Conservation (phyloP, 2,888 invertebrate species). For the Drosophila diplacantha region DNA sequence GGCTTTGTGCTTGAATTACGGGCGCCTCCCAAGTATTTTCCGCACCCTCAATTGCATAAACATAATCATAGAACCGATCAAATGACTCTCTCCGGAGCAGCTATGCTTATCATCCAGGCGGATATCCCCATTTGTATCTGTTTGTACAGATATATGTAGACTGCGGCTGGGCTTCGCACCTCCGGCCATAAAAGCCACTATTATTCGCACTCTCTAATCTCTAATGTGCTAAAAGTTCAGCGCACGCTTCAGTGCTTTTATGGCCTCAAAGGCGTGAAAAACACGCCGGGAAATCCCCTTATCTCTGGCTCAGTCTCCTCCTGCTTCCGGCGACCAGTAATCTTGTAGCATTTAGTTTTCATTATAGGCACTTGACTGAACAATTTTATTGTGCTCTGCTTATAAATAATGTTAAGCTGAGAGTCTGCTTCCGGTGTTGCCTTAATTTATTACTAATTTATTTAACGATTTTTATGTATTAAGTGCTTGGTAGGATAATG, state of each 20-base stretch:
- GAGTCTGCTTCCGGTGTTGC: slow-evolving; percentile 4
- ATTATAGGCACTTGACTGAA: slow-evolving; percentile 65
- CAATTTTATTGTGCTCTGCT: slow-evolving; percentile 28
- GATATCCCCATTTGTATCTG: slow-evolving; percentile 27
- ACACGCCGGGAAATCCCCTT: slow-evolving; percentile 43
- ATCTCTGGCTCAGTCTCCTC: slow-evolving; percentile 5
- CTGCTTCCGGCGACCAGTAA: slow-evolving; percentile 17
- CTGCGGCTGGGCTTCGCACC: slow-evolving; percentile 46
- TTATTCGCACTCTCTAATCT: slow-evolving; percentile 38
- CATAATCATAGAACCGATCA: slow-evolving; percentile 57
- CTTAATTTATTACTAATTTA: slow-evolving; percentile 14
- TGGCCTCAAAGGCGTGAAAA: slow-evolving; percentile 31
- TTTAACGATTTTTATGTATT: background rate
- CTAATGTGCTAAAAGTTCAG: slow-evolving; percentile 65
- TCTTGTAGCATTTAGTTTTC: slow-evolving; percentile 63
- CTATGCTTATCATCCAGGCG: slow-evolving; percentile 4
- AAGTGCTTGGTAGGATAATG: background rate
- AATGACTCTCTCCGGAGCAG: slow-evolving; percentile 35
- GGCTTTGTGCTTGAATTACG: slow-evolving; percentile 36
- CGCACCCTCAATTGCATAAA: slow-evolving; percentile 63
- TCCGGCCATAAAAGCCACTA: slow-evolving; percentile 39
- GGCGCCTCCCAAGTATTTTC: slow-evolving; percentile 47
- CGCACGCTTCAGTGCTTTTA: slow-evolving; percentile 57
- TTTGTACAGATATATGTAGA: background rate
- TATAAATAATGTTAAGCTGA: slow-evolving; percentile 47